Evolutionary conservation across 2,113 vertebrate species (phyloP).

Genomic region (Datnioides undecimradiatus): DNA sequence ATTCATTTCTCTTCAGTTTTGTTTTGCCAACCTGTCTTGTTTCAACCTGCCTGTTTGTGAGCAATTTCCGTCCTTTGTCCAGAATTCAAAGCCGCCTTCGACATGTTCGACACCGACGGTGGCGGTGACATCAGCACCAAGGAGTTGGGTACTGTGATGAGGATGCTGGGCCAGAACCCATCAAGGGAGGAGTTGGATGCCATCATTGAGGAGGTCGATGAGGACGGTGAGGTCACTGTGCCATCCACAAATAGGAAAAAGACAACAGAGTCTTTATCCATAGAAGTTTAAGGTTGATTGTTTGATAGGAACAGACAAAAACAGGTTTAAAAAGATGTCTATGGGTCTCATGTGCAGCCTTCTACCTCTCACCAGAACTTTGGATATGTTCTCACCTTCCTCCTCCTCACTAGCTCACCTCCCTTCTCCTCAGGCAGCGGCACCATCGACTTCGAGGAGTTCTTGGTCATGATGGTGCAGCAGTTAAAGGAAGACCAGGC

Average conservation of each 20-base stretch:
- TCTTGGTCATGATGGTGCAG: constrained; percentile 99
- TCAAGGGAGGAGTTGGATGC: constrained; percentile 97
- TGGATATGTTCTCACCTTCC: not conserved
- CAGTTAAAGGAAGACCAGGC: constrained; percentile 98
- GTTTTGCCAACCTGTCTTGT: no score
- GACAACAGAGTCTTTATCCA: not conserved
- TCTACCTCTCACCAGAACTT: not conserved
- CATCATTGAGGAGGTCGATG: constrained; percentile 99
- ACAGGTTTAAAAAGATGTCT: no score
- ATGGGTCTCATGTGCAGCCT: not conserved
- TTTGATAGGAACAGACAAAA: not conserved
- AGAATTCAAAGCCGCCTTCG: constrained; percentile 99
- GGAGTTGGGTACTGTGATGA: constrained; percentile 97
- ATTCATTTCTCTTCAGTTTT: not conserved
- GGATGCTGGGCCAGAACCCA: constrained; percentile 97
- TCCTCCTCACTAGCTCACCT: not conserved
- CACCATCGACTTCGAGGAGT: constrained; percentile 99
- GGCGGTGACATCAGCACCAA: constrained; percentile 99
- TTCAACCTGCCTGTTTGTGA: not conserved
- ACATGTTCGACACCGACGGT: constrained; percentile 98
- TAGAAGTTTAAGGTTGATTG: not conserved
- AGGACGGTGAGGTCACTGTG: constrained; percentile 89
- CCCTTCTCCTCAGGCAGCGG: constrained; percentile 88
- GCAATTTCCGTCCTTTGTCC: not conserved
- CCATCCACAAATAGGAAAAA: not conserved